Evolutionary conservation across 2,888 invertebrate species (phyloP).

Genomic region (Ceramica pisi): DNA sequence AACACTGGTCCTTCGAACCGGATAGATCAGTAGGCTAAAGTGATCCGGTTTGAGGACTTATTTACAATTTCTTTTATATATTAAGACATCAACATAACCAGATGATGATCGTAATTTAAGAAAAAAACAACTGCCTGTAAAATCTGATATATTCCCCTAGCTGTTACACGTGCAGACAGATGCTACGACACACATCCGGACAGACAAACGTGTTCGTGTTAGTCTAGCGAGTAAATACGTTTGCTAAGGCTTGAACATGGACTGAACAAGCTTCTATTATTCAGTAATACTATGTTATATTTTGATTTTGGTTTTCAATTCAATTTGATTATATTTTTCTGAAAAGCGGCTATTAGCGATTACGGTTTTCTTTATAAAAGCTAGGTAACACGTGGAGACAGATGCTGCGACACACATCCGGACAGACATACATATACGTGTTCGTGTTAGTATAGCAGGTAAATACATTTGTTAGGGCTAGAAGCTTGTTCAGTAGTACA

Average conservation of each 20-base stretch:
- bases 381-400: background rate
- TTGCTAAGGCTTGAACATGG: background rate
- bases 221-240: background rate
- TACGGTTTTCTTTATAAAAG: background rate
- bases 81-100: no score
- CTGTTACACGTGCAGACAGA: constrained; percentile 3
- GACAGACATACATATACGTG: no score
- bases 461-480: background rate
- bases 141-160: constrained; percentile 14
- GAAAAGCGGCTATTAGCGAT: background rate
- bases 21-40: background rate
- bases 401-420: constrained; percentile 2
- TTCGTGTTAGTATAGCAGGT: background rate
- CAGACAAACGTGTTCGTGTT: background rate
- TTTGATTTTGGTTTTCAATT: background rate
- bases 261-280: no score
- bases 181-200: constrained; percentile 1
- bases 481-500: background rate
- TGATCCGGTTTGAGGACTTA: background rate
- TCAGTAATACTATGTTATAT: background rate
- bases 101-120: no score
- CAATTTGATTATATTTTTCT: background rate
- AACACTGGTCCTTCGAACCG: background rate
- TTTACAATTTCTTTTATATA: no score
- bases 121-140: no score